phyloP scores from a whole-genome alignment of 2,797 vertebrate genomes.

The Furcifer pardalis region DNA sequence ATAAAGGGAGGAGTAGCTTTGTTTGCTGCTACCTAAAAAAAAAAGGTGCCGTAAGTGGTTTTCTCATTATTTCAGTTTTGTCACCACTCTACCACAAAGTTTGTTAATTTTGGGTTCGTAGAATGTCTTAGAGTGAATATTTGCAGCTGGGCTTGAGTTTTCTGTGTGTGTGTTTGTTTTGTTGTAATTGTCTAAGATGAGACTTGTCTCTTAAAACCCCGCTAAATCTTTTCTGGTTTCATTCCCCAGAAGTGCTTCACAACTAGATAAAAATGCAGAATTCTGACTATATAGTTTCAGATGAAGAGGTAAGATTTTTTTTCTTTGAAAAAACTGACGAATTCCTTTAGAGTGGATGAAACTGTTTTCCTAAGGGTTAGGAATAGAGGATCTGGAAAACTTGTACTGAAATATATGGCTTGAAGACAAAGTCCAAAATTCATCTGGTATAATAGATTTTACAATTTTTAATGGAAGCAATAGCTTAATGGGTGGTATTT shows the following conservation, averaged over 20 bases:
- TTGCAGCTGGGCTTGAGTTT: neutral
- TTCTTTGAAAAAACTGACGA: neutral
- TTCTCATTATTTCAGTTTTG: neutral
- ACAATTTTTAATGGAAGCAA: neutral
- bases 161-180: neutral
- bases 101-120: neutral
- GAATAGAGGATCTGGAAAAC: neutral
- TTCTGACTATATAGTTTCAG: constrained; percentile 1
- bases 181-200: neutral
- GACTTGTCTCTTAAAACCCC: neutral
- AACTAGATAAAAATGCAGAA: neutral
- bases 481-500: neutral
- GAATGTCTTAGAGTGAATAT: neutral
- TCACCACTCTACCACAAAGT: neutral
- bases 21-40: neutral
- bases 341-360: neutral
- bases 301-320: neutral
- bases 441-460: neutral
- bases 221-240: neutral
- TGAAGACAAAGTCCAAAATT: neutral
- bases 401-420: neutral
- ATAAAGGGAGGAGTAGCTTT: neutral
- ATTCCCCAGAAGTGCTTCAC: neutral
- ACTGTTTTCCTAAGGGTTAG: neutral
- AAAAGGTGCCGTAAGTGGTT: neutral